Conservation (phyloP, 53 echinoderm and acorn worm species). For the Hippasteria phrygiana region DNA sequence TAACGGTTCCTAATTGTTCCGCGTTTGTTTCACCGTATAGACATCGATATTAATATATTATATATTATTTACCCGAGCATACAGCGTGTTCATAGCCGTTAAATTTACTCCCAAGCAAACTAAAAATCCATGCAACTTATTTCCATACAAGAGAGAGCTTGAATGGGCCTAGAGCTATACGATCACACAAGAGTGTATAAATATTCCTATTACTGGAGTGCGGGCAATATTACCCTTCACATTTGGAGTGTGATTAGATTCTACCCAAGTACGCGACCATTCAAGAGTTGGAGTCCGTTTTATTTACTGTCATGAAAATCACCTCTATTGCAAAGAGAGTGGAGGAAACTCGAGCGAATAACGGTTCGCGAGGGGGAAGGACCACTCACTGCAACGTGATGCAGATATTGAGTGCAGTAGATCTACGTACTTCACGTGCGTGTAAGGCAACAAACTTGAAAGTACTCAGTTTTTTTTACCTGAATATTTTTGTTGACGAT, state of each 20-base stretch:
- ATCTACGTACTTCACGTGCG: background rate
- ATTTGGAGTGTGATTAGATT: constrained; percentile 42
- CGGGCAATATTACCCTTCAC: constrained; percentile 25
- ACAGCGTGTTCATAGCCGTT: background rate
- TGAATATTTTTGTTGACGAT: background rate
- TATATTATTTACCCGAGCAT: too few relatives aligned
- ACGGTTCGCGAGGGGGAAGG: background rate
- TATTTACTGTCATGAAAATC: constrained; percentile 35
- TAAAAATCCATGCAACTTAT: background rate
- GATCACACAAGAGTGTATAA: background rate
- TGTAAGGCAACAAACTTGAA: constrained; percentile 12
- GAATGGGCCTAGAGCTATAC: background rate
- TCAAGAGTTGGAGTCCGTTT: background rate
- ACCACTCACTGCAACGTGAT: background rate
- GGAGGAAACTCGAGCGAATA: background rate
- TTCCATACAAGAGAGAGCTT: background rate
- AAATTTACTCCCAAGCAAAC: background rate
- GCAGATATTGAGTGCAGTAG: constrained; percentile 19
- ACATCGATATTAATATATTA: too few relatives aligned
- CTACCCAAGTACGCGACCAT: background rate
- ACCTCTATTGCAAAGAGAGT: background rate
- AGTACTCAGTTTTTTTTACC: background rate
- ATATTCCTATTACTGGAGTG: constrained; percentile 44
- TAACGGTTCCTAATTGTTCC: too few relatives aligned
- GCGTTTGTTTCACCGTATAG: too few relatives aligned